Base-by-base conservation (phyloP, 1,140 invertebrate species). In the Caenorhabditis brenneri region DNA sequence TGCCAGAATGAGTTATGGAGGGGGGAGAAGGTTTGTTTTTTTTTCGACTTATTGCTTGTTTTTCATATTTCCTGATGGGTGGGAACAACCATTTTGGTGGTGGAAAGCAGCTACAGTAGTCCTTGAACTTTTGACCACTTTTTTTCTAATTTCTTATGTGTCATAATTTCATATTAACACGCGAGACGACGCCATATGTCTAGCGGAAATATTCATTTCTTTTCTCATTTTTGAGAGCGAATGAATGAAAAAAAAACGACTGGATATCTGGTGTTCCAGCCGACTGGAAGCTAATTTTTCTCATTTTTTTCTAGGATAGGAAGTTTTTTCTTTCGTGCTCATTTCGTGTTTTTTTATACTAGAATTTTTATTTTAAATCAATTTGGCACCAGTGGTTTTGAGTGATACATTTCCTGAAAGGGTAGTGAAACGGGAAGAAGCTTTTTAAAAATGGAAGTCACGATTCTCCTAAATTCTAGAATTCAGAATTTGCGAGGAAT, bases 231-330 rank as follows among this genome's bases (percentile, higher is more conserved):
- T 51, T 55, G 15, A n/a, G 15, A 10, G 15, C 53, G 19, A 19
- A 5, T 16, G 48, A 19, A n/a, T 10, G 22, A 55, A 55, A 22
- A 55, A 55, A 55, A 55, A 55, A 55, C 36, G 33, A 65, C 58
- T 46, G 36, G n/a, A 74, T 74, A 42, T 42, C 65, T 36, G 65
- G 65, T 46, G 65, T 74, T 74, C 65, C 65, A 74, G 36, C 65
- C 65, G 42, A 42, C 65, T 74, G 65, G 36, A 74, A 74, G 65
- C 36, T 74, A 74, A 42, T 74, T 74, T 36, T 16, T 65, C 27
- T 0, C 10, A 12, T 6, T 65, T 65, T 6, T 16, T 65, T 31
- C n/a, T 36, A 10, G n/a, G n/a, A n/a, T n/a, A n/a, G n/a, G n/a
- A n/a, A n/a, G n/a, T 29, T 36, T 36, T 74, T 46, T 46, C 36